phyloP scores from a whole-genome alignment of 2,888 invertebrate genomes.

The Oasisia sp. region DNA sequence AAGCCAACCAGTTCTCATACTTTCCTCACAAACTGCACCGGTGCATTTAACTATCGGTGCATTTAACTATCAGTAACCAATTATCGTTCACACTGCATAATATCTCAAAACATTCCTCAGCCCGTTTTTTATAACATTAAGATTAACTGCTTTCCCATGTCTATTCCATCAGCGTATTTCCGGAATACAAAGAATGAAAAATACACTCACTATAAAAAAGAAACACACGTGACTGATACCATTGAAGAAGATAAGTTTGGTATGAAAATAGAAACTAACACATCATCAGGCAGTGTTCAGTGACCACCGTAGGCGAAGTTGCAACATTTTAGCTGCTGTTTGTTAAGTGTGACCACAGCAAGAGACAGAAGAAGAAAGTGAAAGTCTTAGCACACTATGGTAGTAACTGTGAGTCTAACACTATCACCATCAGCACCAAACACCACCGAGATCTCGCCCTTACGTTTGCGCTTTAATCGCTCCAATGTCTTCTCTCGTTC shows the following conservation, averaged over 20 bases:
- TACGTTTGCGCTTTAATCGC: conserved; percentile 62
- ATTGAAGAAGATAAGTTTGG: background rate
- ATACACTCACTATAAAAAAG: background rate
- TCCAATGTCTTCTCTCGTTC: conserved; percentile 61
- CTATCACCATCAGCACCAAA: conserved; percentile 20
- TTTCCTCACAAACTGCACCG: too few relatives aligned
- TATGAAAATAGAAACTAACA: background rate
- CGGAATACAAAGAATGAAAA: background rate
- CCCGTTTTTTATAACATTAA: background rate
- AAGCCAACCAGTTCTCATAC: background rate
- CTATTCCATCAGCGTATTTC: background rate
- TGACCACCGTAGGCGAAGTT: background rate
- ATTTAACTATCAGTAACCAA: background rate
- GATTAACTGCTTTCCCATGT: background rate
- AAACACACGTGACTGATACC: background rate
- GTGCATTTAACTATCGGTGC: background rate
- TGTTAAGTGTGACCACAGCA: background rate
- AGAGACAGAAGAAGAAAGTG: background rate
- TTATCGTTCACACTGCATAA: background rate
- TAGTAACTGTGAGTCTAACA: background rate
- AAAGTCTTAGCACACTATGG: background rate
- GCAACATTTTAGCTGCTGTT: conserved; percentile 17
- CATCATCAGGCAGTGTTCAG: background rate
- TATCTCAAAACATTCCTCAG: background rate
- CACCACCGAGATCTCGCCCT: conserved; percentile 39